Evolutionary conservation across 2,888 invertebrate species (phyloP).

Genomic region (Cremastobaeus sp.): DNA sequence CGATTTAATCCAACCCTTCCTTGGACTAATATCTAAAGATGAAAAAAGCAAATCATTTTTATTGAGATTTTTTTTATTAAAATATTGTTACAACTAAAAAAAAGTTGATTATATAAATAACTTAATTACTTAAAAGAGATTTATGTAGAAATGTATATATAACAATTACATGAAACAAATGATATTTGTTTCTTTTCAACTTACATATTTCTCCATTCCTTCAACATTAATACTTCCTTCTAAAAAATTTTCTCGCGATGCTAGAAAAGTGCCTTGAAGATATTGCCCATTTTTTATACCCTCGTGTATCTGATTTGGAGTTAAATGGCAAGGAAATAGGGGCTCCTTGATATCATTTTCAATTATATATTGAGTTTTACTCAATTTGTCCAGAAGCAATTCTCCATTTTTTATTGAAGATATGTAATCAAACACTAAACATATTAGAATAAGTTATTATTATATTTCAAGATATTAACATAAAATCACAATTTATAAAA

Average conservation of each 20-base stretch:
- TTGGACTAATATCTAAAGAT: constrained; percentile 87
- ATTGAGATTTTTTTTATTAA: too few species aligned
- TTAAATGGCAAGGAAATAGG: constrained; percentile 91
- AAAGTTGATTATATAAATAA: too few species aligned
- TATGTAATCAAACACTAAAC: constrained; percentile 87
- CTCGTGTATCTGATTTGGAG: constrained; percentile 86
- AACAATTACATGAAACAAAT: constrained; percentile 2
- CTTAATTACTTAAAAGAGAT: too few species aligned
- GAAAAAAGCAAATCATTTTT: constrained; percentile 18
- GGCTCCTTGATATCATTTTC: constrained; percentile 82
- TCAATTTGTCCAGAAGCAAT: constrained; percentile 89
- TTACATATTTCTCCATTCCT: constrained; percentile 88
- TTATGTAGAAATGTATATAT: not conserved
- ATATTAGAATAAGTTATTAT: too few species aligned
- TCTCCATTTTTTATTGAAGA: constrained; percentile 84
- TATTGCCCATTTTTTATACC: constrained; percentile 88
- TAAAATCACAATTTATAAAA: constrained; percentile 7
- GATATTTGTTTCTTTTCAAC: constrained; percentile 62
- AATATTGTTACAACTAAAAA: too few species aligned
- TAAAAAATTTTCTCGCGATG: constrained; percentile 95
- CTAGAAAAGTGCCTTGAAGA: constrained; percentile 89
- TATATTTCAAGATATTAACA: constrained; percentile 2
- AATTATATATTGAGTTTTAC: constrained; percentile 83
- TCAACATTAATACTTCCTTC: constrained; percentile 93
- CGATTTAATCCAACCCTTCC: constrained; percentile 92